Conservation (phyloP, 1,140 invertebrate genomes). For the Aphelenchoides besseyi region DNA sequence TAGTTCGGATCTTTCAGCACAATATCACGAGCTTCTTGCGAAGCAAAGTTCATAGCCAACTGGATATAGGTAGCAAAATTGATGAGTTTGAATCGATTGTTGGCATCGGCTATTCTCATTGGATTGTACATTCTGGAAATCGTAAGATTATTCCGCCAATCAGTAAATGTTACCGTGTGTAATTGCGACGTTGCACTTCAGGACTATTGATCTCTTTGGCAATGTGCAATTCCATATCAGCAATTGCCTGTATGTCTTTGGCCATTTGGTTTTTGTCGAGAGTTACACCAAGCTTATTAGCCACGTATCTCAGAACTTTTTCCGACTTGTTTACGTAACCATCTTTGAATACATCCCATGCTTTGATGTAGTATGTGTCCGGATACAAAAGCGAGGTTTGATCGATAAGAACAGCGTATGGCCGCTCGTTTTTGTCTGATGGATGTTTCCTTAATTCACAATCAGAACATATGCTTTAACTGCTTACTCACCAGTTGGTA, state of each 20-base stretch:
- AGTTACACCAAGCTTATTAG: background rate
- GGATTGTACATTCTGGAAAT: conserved; percentile 28
- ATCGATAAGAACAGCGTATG: conserved; percentile 45
- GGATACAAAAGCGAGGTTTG: conserved; percentile 19
- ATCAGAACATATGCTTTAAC: no score
- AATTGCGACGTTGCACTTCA: conserved; percentile 37
- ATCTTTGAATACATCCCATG: conserved; percentile 32
- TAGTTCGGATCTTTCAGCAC: background rate
- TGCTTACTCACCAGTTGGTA: conserved; percentile 57
- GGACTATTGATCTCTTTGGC: conserved; percentile 45
- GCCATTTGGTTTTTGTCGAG: conserved; percentile 25
- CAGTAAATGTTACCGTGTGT: conserved; percentile 26
- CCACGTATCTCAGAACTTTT: conserved; percentile 17
- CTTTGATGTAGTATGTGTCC: conserved; percentile 26
- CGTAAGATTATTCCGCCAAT: background rate
- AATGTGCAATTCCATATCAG: conserved; percentile 43
- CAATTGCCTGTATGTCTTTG: conserved; percentile 36
- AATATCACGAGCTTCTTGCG: conserved; percentile 16
- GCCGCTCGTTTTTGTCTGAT: conserved; percentile 17
- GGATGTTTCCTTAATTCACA: no score
- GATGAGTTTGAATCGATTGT: conserved; percentile 7
- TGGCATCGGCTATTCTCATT: conserved; percentile 17
- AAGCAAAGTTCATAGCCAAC: conserved; percentile 20
- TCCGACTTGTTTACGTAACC: conserved; percentile 16
- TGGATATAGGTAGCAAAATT: conserved; percentile 20